Evolutionary conservation across 2,113 vertebrate genomes (phyloP).

Genomic region (Melanerpes aurifrons): DNA sequence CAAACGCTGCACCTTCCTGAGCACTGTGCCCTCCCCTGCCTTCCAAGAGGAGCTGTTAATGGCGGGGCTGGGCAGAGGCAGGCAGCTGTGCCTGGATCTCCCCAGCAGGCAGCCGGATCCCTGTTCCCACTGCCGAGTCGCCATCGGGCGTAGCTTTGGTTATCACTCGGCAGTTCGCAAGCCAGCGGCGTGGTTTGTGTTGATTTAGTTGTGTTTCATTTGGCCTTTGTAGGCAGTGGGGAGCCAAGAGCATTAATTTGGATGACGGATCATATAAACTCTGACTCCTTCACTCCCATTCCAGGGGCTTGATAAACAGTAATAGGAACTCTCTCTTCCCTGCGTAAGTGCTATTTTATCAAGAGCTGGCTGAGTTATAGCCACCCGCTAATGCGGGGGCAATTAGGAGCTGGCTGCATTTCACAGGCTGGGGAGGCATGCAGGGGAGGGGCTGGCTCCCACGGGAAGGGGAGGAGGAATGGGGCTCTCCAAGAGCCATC

Average conservation of each 20-base stretch:
- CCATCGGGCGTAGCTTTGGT: not conserved
- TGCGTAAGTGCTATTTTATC: conserved; percentile 67
- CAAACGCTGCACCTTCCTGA: not conserved
- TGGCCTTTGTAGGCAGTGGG: conserved; percentile 50
- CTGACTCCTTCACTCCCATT: conserved; percentile 66
- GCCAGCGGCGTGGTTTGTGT: not conserved
- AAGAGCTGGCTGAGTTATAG: conserved; percentile 66
- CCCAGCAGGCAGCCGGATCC: not conserved
- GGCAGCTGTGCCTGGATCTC: not conserved
- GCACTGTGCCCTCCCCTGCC: not conserved
- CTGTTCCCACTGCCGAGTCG: not conserved
- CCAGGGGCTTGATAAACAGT: conserved; percentile 69
- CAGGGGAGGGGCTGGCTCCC: not conserved
- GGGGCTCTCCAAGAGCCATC: not conserved
- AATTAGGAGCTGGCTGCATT: conserved; percentile 51
- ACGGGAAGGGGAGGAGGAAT: not conserved
- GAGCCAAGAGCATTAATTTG: conserved; percentile 70
- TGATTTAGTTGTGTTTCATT: conserved; percentile 66
- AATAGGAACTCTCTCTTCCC: conserved; percentile 66
- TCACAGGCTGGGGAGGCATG: conserved; percentile 17
- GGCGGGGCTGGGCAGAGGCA: not conserved
- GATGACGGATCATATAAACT: conserved; percentile 67
- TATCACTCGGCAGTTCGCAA: not conserved
- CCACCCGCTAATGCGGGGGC: conserved; percentile 53
- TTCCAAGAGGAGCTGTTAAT: not conserved